A percentile compares a stretch with the other conserved stretches of the same genome.
Conservation (phyloP, 2,113 vertebrate species). For the Hystrix brachyura region DNA sequence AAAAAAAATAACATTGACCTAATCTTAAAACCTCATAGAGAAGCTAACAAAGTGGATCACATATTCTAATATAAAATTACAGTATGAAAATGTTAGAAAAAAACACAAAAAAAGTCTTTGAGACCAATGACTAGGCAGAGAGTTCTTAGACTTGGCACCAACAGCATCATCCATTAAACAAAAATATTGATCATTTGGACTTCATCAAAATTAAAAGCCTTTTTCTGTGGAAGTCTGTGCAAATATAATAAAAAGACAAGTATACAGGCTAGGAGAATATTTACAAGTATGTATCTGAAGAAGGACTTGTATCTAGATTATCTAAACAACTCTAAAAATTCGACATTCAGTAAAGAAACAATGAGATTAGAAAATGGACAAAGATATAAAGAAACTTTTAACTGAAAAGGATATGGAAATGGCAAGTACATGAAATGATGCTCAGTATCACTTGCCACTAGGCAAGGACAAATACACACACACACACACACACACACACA, state of each 20-base stretch:
- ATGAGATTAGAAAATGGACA: not conserved
- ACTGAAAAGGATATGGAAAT: not conserved
- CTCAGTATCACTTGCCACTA: not conserved
- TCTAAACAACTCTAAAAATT: not conserved
- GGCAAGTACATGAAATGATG: constrained; percentile 8
- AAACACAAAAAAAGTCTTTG: not conserved
- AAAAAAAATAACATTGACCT: not conserved
- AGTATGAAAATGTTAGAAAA: not conserved
- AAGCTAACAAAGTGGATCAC: constrained; percentile 9
- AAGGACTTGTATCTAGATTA: not conserved
- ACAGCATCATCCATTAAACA: not conserved
- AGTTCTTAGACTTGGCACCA: not conserved
- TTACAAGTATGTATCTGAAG: not conserved
- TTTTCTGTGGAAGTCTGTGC: not conserved
- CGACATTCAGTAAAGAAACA: not conserved
- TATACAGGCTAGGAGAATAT: not conserved
- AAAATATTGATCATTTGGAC: not conserved
- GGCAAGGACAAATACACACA: not conserved
- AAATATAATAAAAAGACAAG: constrained; percentile 8
- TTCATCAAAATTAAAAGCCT: constrained; percentile 12
- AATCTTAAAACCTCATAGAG: not conserved
- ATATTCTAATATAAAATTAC: constrained; percentile 18
- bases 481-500: not conserved
- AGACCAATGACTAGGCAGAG: not conserved
- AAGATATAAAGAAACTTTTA: not conserved